Evolutionary conservation across 2,797 vertebrate genomes (phyloP), one percentile per base, ranked within the genome.

Genomic region (Gephyroberyx darwinii): DNA sequence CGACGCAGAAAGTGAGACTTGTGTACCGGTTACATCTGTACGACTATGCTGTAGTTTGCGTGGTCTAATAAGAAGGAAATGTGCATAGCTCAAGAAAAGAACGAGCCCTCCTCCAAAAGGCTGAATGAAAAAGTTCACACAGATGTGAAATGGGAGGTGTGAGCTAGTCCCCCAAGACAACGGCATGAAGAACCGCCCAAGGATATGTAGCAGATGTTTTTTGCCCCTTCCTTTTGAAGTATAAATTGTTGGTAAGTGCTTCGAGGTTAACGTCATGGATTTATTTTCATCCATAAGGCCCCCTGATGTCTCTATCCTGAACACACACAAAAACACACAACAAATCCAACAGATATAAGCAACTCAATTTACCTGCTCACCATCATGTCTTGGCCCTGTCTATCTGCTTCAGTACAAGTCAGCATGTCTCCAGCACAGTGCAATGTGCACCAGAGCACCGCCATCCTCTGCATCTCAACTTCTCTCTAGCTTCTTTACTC

Each of bases 151-250:
- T 7, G 6, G 33, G 33, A 35, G 33, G 1, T 35, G 33, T 35
- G 31, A 33, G 6, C 31, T 6, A 33, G 6, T 33, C 31, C 31
- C 31, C 31, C 60, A 41, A 45, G 57, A 26, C 14, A 60, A 33
- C 31, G 7, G 7, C 31, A 33, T 33, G 1, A 48, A 31, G 19
- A 17, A 43, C 17, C n/a, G 47, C 54, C 19, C 7, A 12, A 48
- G 66, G 16, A 63, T 63, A 26, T 17, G 41, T 30, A 53, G 67
- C 41, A 72, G 53, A 78, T 72, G 37, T 67, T 72, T 59, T 5
- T 9, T 19, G 64, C 62, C 20, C 22, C 9, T 39, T 68, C 20
- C 20, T 7, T 8, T 43, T 7, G 3, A 51, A 61, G 14, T 16
- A 45, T 14, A 13, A 31, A 75, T 48, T 33, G 4, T 6, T 33